These are phyloP conservation scores for Villa cingulata DNA, from an alignment of 2,888 invertebrate genomes.

Conservation along the genomic window DNA sequence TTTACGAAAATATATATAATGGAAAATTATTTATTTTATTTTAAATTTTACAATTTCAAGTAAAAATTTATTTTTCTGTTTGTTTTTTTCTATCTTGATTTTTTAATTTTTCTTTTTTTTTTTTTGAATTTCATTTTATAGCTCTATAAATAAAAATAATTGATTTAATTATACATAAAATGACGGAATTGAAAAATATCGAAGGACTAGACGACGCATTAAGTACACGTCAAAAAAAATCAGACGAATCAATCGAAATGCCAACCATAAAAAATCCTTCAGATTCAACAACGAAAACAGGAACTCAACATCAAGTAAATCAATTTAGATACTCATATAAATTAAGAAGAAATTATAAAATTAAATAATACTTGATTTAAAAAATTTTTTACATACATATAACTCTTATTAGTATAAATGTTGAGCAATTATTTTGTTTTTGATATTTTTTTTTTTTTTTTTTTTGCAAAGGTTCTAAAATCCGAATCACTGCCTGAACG, in stretches of 20 bases:
- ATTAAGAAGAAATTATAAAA: too few relatives aligned
- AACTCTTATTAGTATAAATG: background rate
- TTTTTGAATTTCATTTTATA: background rate
- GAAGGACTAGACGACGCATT: constrained; percentile 10
- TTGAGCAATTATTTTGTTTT: background rate
- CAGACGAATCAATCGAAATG: constrained; percentile 16
- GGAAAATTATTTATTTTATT: too few relatives aligned
- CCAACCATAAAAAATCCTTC: constrained; percentile 12
- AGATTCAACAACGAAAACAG: constrained; percentile 4
- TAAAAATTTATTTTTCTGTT: too few relatives aligned
- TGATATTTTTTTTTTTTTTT: background rate
- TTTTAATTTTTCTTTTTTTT: background rate
- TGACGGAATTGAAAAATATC: constrained; percentile 10
- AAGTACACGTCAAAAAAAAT: constrained; percentile 6
- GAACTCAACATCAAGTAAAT: constrained; percentile 11
- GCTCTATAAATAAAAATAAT: too few relatives aligned
- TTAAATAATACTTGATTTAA: background rate
- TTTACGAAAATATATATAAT: too few relatives aligned
- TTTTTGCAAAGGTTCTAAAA: constrained; percentile 19
- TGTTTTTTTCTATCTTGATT: too few relatives aligned
- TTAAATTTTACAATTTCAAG: too few relatives aligned
- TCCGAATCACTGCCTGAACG: constrained; percentile 47
- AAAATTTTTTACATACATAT: background rate
- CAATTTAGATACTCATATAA: too few relatives aligned
- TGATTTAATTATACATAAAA: background rate